Percentiles rank a stretch among this genome's conserved stretches.
phyloP scores from a whole-genome alignment of 2,113 vertebrate genomes.

The Callaeas wilsoni region DNA sequence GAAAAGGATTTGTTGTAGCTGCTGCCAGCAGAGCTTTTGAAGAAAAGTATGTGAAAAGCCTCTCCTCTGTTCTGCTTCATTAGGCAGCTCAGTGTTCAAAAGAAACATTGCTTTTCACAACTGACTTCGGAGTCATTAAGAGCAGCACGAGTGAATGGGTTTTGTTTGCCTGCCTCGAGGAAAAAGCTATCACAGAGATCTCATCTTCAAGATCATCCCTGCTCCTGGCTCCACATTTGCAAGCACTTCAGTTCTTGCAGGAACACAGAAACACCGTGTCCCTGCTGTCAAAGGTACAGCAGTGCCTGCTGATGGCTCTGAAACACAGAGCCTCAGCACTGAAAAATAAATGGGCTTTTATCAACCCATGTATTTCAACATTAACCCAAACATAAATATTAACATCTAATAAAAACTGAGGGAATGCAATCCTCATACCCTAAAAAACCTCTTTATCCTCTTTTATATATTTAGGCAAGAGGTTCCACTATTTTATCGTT shows the following conservation, averaged over 20 bases:
- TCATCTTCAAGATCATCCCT: background rate
- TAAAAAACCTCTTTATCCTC: background rate
- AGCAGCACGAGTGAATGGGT: background rate
- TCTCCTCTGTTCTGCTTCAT: background rate
- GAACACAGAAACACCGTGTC: background rate
- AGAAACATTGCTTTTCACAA: background rate
- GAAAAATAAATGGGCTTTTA: background rate
- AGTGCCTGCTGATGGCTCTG: background rate
- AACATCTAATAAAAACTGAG: rapidly evolving
- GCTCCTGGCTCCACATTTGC: background rate
- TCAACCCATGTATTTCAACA: background rate
- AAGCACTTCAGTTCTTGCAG: background rate
- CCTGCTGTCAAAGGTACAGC: background rate
- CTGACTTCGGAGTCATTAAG: background rate
- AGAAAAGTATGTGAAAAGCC: background rate
- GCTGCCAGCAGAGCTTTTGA: background rate
- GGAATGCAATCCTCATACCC: background rate
- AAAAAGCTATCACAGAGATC: background rate
- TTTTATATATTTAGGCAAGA: background rate
- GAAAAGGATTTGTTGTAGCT: background rate
- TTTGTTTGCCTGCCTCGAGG: background rate
- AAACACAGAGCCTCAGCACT: background rate
- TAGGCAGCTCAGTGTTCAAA: background rate
- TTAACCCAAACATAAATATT: background rate
- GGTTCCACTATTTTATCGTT: background rate